Base-by-base conservation (phyloP, 37 sponge, comb jelly and placozoan genomes). In the Haliclona indistincta region DNA sequence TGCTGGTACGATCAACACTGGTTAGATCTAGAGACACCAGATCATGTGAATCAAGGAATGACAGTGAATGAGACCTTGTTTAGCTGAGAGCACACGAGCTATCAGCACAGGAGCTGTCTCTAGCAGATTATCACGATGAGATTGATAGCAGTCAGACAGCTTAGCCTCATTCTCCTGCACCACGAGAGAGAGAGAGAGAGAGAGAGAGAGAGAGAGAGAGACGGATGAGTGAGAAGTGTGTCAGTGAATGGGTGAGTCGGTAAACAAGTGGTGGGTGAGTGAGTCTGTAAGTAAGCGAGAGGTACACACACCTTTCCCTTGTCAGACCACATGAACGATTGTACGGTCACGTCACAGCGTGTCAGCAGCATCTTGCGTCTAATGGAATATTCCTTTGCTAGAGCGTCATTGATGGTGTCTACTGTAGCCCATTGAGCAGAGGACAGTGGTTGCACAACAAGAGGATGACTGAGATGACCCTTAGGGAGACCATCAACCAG, bases 251-350 rank as follows among this genome's bases (percentile, higher is more conserved):
- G n/a, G 22, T 33, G 51, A 33, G 54, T 20, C 2, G 32, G 15
- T 4, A 32, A 30, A 28, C 22, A 6, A 54, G 54, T 55, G 26
- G 37, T 22, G 20, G 4, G 37, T 8, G 6, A 19, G 33, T 30
- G 6, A 10, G 15, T 4, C 34, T 64, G 34, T 20, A 8, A 37
- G 37, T 4, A 7, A 29, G 5, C 4, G 30, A 37, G n/a, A n/a
- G n/a, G n/a, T n/a, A n/a, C n/a, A n/a, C n/a, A 37, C 28, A 85
- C 91, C 85, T 91, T 91, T 2, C 76, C 45, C 28, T 56, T 79
- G 40, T 87, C 81, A 4, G 92, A 87, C 97, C 97, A 96, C 20
- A 54, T 56, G 42, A 96, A 89, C 22, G 97, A 93, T 72, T 93
- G 91, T 26, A 93, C 67, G 42, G 97, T 96, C 41, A 96, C 94